Base-by-base conservation (phyloP, 2,797 vertebrate species). In the Lepilemur septentrionalis region DNA sequence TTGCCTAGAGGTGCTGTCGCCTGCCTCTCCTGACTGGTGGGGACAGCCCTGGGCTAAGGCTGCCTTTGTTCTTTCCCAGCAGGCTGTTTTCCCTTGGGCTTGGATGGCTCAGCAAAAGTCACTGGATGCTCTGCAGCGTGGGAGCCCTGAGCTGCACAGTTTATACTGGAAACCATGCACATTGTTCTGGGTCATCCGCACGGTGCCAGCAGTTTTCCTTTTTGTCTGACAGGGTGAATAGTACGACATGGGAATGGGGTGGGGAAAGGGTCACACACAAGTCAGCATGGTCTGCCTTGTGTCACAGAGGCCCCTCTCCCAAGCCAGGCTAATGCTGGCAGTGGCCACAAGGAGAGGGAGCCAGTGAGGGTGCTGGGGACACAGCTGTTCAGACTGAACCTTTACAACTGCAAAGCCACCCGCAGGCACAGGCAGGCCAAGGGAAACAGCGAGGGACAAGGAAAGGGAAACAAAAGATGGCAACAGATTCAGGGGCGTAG, bases 101-200 rank as follows among this genome's bases (percentile, higher is more conserved):
- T 91, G 93, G 94, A 92, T 75, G 82, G 85, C 90, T 96, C 88
- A 89, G 94, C 78, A 75, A 46, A 95, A 94, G 85, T 93, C 91
- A 80, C 5, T 95, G 75, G 95, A 75, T 18, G 28, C 76, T 86
- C 75, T 76, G 94, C 93, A 86, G 93, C 63, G 83, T 67, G 35
- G 88, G 70, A 91, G 52, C 82, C 46, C 65, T 12, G 82, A 91
- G 75, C 32, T 63, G n/a, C 81, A 88, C 46, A n/a, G 78, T 89
- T 95, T 83, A 55, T 63, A 41, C 43, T 97, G 95, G 96, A 96
- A 95, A 86, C 55, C 17, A 43, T 70, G 78, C 20, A 89, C 84
- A 43, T 85, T 87, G 30, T 93, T 92, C 78, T 94, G 52, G 72
- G 57, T 61, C 80, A 83, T 67, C 78, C 52, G 88, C 32, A 30